Percentiles rank a stretch among this genome's conserved stretches.
Conservation (phyloP, 2,888 invertebrate genomes). For the Leptinotarsa tumamoca region DNA sequence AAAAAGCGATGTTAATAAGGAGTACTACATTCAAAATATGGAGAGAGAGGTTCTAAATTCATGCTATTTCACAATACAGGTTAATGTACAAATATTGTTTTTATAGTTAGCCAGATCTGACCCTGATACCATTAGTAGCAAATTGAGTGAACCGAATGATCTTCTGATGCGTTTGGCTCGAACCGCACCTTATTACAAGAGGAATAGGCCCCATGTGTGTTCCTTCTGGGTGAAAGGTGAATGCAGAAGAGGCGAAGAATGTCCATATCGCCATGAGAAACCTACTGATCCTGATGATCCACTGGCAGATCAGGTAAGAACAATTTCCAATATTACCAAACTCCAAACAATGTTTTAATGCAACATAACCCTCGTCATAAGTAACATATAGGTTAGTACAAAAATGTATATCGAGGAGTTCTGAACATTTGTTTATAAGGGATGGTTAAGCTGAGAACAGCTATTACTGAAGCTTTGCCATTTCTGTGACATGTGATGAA, state of each 20-base stretch:
- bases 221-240: slow-evolving; percentile 99
- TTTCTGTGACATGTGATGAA: no score
- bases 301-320: slow-evolving; percentile 78
- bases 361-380: no score
- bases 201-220: slow-evolving; percentile 95
- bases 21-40: slow-evolving; percentile 92
- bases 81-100: neutral
- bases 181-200: slow-evolving; percentile 94
- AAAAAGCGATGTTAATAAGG: slow-evolving; percentile 93
- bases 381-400: no score
- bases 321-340: no score
- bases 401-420: no score
- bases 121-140: slow-evolving; percentile 72
- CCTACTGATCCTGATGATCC: slow-evolving; percentile 98
- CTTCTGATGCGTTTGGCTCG: slow-evolving; percentile 88
- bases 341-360: no score
- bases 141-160: slow-evolving; percentile 83
- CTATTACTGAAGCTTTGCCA: no score
- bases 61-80: neutral
- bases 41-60: slow-evolving; percentile 76
- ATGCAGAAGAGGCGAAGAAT: slow-evolving; percentile 95
- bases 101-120: slow-evolving; percentile 62
- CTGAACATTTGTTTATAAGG: no score
- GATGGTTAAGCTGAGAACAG: no score
- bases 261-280: slow-evolving; percentile 95